phyloP scores from a whole-genome alignment of 2,113 vertebrate species.

The Motacilla alba region DNA sequence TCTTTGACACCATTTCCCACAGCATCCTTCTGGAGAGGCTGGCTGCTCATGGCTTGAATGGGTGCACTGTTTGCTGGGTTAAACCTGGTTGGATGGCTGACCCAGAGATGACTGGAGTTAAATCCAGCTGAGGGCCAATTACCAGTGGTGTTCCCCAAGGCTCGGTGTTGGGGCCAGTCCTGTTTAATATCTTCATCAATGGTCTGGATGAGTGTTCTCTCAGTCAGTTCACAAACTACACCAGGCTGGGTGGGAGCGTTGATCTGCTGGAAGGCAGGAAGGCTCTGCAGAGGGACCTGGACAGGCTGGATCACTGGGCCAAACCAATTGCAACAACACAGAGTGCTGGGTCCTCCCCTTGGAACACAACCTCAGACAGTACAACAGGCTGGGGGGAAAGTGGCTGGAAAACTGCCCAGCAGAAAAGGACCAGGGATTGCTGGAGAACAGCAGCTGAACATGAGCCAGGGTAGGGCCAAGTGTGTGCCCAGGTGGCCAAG shows the following conservation, averaged over 20 bases:
- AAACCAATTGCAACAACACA: not conserved
- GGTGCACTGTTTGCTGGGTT: fast-evolving
- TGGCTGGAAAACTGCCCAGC: not conserved
- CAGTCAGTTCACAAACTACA: not conserved
- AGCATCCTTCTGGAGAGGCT: not conserved
- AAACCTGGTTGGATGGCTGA: not conserved
- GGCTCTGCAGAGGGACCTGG: not conserved
- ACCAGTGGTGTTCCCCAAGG: not conserved
- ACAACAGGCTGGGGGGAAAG: not conserved
- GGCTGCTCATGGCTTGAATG: not conserved
- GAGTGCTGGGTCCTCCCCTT: not conserved
- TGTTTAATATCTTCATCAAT: not conserved
- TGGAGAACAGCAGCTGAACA: not conserved
- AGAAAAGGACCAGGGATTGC: not conserved
- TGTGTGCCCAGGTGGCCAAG: not conserved
- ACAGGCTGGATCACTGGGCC: not conserved
- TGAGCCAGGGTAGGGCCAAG: not conserved
- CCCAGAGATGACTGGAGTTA: not conserved
- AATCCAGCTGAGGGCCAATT: not conserved
- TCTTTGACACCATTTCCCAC: not conserved
- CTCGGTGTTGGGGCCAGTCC: not conserved
- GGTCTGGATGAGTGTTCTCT: not conserved
- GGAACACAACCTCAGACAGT: not conserved
- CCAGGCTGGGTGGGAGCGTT: not conserved
- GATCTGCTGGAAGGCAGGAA: not conserved